A percentile compares a stretch with the other conserved stretches of the same genome.
Conservation (phyloP, 1,140 invertebrate genomes). For the Macrobrachium nipponense region DNA sequence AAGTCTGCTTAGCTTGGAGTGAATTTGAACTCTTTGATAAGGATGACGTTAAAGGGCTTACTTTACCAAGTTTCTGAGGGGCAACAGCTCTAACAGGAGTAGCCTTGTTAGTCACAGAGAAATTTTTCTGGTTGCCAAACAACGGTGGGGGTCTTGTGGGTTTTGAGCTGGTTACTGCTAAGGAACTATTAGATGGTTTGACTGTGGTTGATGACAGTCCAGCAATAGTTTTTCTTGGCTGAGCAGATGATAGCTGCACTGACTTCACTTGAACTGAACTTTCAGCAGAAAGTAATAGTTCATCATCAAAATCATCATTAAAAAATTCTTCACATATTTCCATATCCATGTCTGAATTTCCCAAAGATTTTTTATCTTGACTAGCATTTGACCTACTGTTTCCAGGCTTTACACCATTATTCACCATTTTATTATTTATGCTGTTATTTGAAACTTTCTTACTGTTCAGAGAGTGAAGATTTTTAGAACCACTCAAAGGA, state of each 20-base stretch:
- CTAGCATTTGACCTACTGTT: not conserved
- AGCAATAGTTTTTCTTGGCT: not conserved
- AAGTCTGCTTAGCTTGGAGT: not conserved
- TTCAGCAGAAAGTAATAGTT: not conserved
- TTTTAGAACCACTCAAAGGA: too few species aligned
- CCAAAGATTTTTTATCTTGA: not conserved
- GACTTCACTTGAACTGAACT: not conserved
- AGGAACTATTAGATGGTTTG: too few species aligned
- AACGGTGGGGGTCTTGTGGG: too few species aligned
- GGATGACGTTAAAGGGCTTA: not conserved
- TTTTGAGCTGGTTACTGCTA: too few species aligned
- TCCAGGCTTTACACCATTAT: not conserved
- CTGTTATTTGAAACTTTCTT: not conserved
- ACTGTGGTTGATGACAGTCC: too few species aligned
- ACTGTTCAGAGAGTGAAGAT: too few species aligned
- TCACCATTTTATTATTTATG: not conserved
- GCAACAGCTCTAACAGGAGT: too few species aligned
- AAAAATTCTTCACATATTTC: not conserved
- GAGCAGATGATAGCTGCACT: not conserved
- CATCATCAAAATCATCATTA: conserved; percentile 7
- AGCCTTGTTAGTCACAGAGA: too few species aligned
- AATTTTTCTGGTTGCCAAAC: too few species aligned
- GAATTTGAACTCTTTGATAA: not conserved
- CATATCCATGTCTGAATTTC: not conserved
- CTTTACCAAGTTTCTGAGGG: too few species aligned